phyloP scores from a whole-genome alignment of 2,888 invertebrate species.

The Tetranychus truncatus region DNA sequence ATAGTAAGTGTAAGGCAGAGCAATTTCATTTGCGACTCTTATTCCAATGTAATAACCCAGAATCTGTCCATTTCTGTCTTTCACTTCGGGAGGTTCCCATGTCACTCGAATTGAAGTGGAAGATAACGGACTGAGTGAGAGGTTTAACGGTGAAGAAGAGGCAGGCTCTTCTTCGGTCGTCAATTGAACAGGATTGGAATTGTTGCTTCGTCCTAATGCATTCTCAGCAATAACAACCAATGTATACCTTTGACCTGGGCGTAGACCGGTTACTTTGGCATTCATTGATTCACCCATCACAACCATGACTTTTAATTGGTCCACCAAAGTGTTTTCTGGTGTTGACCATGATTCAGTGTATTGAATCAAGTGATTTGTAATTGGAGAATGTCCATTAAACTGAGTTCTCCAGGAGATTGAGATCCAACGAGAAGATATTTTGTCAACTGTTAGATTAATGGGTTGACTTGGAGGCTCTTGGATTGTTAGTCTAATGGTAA shows the following conservation, averaged over 20 bases:
- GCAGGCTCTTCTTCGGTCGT: slow-evolving; percentile 34
- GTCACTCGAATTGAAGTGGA: slow-evolving; percentile 33
- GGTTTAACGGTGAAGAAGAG: slow-evolving; percentile 32
- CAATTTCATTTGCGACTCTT: slow-evolving; percentile 21
- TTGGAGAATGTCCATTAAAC: slow-evolving; percentile 33
- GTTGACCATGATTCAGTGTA: slow-evolving; percentile 27
- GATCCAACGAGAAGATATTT: slow-evolving; percentile 30
- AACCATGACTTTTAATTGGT: neutral
- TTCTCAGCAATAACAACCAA: slow-evolving; percentile 33
- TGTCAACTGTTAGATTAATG: slow-evolving; percentile 29
- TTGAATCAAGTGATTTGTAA: slow-evolving; percentile 31
- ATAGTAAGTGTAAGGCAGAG: slow-evolving; percentile 16
- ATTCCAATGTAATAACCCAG: slow-evolving; percentile 32
- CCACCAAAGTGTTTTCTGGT: neutral
- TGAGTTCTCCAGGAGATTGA: slow-evolving; percentile 31
- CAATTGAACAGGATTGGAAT: slow-evolving; percentile 29
- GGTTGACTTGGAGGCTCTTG: slow-evolving; percentile 33
- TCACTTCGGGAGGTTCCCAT: slow-evolving; percentile 32
- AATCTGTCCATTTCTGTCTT: slow-evolving; percentile 32
- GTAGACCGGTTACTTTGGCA: slow-evolving; percentile 28
- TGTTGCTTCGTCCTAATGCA: slow-evolving; percentile 31
- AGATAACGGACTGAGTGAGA: slow-evolving; percentile 31
- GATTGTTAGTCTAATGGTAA: slow-evolving; percentile 26
- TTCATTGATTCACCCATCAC: neutral
- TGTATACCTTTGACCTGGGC: slow-evolving; percentile 32